Evolutionary conservation across 1,140 invertebrate genomes (phyloP), one percentile per base, ranked within the genome.

Genomic region (Berghia stephanieae): DNA sequence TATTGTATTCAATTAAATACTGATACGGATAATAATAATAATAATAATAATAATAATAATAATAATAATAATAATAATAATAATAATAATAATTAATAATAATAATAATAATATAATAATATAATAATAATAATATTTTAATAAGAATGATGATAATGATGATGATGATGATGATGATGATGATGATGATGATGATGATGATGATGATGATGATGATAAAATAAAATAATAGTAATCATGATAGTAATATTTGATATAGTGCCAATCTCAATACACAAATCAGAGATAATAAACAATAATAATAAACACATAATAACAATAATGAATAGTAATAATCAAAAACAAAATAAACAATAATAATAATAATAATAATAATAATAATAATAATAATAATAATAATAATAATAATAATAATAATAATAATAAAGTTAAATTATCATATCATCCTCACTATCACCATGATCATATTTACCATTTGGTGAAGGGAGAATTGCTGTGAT

Each of bases 401-500:
- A 27, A 8, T 27, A 16, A 8, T 60, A 21, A 27, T 60, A 10
- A 27, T 27, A 8, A 60, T 6, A 60, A 27, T 16, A 10, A 8
- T 21, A 16, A 21, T 16, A 16, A 16, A 27, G 6, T 8, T 60
- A 8, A 10, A 16, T 27, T 27, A 16, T 27, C 24, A 16, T 27
- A 24, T 2, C 16, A 5, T 5, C 1, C 13, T 2, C 36, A 10
- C 3, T 31, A n/a, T 13, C 34, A 34, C 16, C 46, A n/a, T 3
- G 2, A 0, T 5, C 21, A 1, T 1, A 52, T 69, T 90, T 91
- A 96, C 96, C 96, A 98, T 93, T 95, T 95, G 13, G 95, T 95
- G 82, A 96, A 96, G 24, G 1, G 96, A 31, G 93, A 91, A 83
- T 95, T 93, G 18, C 92, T 93, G 82, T 96, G 93, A 83, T 98